phyloP scores from a whole-genome alignment of 2,888 invertebrate genomes.

The Erannis defoliaria region DNA sequence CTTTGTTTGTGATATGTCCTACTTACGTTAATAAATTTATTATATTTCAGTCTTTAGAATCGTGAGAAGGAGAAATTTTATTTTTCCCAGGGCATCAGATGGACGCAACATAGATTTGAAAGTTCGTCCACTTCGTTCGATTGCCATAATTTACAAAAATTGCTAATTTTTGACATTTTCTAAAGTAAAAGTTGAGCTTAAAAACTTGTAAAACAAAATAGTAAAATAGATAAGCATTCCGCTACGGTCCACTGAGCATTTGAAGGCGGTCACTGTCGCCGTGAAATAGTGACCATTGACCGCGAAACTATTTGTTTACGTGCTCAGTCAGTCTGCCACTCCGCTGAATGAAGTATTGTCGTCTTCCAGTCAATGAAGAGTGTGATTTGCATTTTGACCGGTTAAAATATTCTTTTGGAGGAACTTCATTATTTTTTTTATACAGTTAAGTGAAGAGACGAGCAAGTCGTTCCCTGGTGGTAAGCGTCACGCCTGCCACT shows the following conservation, averaged over 20 bases:
- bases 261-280: constrained; percentile 23
- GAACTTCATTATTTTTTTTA: background rate
- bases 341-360: constrained; percentile 28
- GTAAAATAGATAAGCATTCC: background rate
- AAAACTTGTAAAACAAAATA: background rate
- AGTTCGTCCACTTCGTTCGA: background rate
- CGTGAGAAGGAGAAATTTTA: background rate
- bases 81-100: background rate
- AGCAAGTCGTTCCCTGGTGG: background rate
- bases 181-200: background rate
- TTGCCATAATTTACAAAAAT: background rate
- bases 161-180: background rate
- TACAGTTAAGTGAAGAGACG: background rate
- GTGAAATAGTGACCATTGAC: constrained; percentile 23
- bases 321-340: constrained; percentile 4
- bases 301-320: constrained; percentile 30
- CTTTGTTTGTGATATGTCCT: no score
- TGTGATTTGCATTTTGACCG: constrained; percentile 24
- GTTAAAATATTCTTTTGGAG: constrained; percentile 17
- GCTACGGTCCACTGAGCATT: constrained; percentile 20
- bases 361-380: constrained; percentile 12
- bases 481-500: no score
- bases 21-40: background rate
- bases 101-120: background rate
- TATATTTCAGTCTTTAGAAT: background rate